Conservation (phyloP, 2,797 vertebrate species). For the Arrhamphus sclerolepis region DNA sequence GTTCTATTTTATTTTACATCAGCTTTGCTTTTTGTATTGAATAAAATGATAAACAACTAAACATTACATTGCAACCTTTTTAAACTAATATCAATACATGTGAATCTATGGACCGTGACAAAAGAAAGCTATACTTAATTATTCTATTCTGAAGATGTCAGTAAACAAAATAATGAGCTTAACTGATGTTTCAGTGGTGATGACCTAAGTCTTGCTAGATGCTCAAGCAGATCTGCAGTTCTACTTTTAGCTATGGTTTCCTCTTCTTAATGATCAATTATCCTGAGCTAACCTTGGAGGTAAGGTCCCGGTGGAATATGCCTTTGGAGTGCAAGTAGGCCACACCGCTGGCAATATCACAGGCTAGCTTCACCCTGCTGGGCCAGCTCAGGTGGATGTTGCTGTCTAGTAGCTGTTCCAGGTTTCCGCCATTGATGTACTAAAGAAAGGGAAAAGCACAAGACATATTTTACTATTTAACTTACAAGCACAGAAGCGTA, state of each 20-base stretch:
- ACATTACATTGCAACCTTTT: too few relatives aligned
- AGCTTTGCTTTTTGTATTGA: too few relatives aligned
- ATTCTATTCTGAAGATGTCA: neutral
- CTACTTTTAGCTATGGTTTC: conserved; percentile 4
- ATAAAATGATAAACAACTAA: too few relatives aligned
- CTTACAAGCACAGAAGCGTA: neutral
- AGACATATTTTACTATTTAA: neutral
- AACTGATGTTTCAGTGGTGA: too few relatives aligned
- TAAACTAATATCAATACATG: too few relatives aligned
- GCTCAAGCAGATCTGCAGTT: neutral
- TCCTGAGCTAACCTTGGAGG: conserved; percentile 89
- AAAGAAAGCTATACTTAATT: too few relatives aligned
- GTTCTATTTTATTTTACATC: too few relatives aligned
- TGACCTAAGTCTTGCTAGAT: neutral
- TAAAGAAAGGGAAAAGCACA: conserved; percentile 67
- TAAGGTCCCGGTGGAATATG: conserved; percentile 98
- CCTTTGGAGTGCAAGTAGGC: conserved; percentile 95
- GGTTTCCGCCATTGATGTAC: conserved; percentile 98
- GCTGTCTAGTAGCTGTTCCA: conserved; percentile 95
- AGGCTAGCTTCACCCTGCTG: conserved; percentile 88
- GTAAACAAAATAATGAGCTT: neutral
- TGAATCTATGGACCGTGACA: too few relatives aligned
- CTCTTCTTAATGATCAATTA: conserved; percentile 27
- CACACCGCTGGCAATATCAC: conserved; percentile 90
- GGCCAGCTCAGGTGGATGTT: conserved; percentile 92